Evolutionary conservation across 1,140 invertebrate species (phyloP).

Genomic region (Watersipora subatra): DNA sequence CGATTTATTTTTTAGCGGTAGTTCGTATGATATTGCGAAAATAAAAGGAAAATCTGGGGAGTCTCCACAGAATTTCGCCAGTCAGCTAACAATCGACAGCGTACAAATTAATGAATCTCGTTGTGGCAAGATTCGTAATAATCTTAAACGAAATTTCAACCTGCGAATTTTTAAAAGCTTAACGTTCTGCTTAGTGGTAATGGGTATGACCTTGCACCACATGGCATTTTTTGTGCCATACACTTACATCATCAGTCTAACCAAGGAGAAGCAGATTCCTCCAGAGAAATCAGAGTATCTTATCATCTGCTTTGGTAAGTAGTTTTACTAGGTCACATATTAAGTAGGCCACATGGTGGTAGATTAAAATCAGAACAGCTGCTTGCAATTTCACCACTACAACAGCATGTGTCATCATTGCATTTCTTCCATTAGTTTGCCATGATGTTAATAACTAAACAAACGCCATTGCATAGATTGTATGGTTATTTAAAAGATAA

Average conservation of each 20-base stretch:
- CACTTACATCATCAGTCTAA: slow-evolving; percentile 1
- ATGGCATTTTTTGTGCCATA: slow-evolving; percentile 2
- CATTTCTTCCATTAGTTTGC: too few relatives aligned
- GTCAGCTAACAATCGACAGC: neutral
- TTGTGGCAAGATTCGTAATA: neutral
- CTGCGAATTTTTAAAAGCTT: neutral
- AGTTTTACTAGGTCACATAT: too few relatives aligned
- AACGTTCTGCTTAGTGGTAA: neutral
- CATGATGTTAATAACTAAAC: too few relatives aligned
- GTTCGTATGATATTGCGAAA: neutral
- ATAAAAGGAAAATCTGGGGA: neutral
- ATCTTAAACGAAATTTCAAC: neutral
- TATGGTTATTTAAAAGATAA: too few relatives aligned
- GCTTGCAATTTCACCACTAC: too few relatives aligned
- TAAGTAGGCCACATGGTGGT: too few relatives aligned
- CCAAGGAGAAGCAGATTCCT: neutral
- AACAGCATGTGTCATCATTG: too few relatives aligned
- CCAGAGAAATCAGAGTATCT: neutral
- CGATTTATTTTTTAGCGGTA: neutral
- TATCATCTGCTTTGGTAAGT: neutral
- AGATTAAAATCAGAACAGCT: too few relatives aligned
- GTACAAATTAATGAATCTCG: neutral
- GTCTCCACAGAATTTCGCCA: neutral
- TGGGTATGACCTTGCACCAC: slow-evolving; percentile 1
- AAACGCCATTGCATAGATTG: too few relatives aligned